Conservation (phyloP, 2,888 invertebrate species). For the Pristionchus arcanus region DNA sequence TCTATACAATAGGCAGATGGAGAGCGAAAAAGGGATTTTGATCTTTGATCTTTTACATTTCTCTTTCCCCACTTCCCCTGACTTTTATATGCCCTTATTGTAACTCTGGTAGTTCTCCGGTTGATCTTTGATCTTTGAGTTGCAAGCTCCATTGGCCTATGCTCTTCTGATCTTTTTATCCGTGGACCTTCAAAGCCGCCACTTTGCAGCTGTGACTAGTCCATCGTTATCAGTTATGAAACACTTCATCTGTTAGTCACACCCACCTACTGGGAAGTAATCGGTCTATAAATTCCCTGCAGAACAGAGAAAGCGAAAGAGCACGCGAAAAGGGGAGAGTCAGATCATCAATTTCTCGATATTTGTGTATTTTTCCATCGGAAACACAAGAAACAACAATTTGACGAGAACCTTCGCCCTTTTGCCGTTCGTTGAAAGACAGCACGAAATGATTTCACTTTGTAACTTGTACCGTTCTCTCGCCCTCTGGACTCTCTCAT, state of each 20-base stretch:
- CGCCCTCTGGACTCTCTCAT: not conserved
- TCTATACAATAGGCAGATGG: not conserved
- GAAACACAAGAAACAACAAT: not conserved
- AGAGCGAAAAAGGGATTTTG: not conserved
- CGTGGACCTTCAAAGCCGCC: conserved; percentile 43
- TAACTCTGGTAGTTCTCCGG: too few relatives aligned
- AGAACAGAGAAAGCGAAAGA: not conserved
- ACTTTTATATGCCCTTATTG: not conserved
- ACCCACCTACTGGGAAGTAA: not conserved
- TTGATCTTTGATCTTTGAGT: conserved; percentile 5
- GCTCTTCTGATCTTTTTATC: not conserved
- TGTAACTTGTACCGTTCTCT: not conserved
- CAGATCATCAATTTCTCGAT: not conserved
- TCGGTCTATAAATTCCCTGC: not conserved
- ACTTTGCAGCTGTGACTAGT: not conserved
- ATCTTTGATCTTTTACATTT: not conserved
- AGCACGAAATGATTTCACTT: not conserved
- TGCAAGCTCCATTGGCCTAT: too few relatives aligned
- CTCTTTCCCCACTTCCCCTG: not conserved
- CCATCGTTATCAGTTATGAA: conserved; percentile 13
- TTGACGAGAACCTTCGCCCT: not conserved
- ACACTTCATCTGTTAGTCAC: not conserved
- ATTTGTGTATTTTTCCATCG: not conserved
- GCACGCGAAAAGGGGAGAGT: not conserved
- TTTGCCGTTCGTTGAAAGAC: not conserved